Evolutionary conservation across 2,888 invertebrate species (phyloP), one percentile per base, ranked within the genome.

Genomic region (Orthosia incerta): DNA sequence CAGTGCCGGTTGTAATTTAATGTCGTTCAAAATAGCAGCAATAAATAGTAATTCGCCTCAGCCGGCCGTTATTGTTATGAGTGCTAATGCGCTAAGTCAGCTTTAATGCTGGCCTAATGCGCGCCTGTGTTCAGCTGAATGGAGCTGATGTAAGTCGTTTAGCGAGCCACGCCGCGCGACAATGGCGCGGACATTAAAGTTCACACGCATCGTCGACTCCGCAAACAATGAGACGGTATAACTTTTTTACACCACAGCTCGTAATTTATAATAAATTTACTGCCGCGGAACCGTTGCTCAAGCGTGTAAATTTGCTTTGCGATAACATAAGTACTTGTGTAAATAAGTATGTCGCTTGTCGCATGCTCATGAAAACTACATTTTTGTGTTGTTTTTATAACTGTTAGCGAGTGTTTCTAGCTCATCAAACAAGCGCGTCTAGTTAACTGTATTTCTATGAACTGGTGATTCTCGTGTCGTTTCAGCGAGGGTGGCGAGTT

Each of bases 161-260:
- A 89, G 83, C 79, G 84, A 80, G 70, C 78, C 39, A 39, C 39
- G 39, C 82, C 68, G 77, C 82, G 82, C 87, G 82, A 89, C 88
- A 91, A 91, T 89, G 83, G 84, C 81, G 73, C 75, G 73, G 85
- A 87, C 86, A 87, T 84, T 81, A 79, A 88, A 89, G 89, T 92
- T 94, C 94, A 92, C 94, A 94, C 93, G 94, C 92, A 90, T 90
- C 90, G 90, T 81, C 89, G 86, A 86, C 88, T 89, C 71, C 80
- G 84, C 90, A 89, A 92, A 93, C 92, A 93, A 92, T 90, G 90
- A 88, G 86, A 88, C 81, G 85, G 79, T 86, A 79, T 87, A 88
- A 89, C 83, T 76, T 88, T 89, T 93, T 91, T 92, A 89, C 84
- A 86, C 86, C 84, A 80, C 86, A 80, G 85, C 87, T 90, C 89